phyloP scores from a whole-genome alignment of 2,797 vertebrate genomes.

The Tragelaphus eurycerus region DNA sequence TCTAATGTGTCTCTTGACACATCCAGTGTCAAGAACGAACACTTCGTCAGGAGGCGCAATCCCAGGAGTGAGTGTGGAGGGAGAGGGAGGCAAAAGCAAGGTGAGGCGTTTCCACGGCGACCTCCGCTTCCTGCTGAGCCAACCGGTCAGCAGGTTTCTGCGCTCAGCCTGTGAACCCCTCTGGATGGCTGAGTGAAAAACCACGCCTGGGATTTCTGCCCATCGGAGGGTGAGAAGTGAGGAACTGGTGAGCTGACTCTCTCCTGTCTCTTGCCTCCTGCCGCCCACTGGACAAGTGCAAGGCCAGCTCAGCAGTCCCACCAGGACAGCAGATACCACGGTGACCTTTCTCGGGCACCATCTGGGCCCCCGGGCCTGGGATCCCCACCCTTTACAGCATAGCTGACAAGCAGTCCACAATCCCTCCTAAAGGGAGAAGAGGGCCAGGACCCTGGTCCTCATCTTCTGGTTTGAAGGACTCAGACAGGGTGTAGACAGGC shows the following conservation, averaged over 20 bases:
- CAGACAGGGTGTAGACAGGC: neutral
- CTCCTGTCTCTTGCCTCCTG: neutral
- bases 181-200: neutral
- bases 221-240: neutral
- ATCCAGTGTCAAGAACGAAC: neutral
- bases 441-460: neutral
- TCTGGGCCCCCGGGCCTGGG: neutral
- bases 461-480: neutral
- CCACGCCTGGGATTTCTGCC: neutral
- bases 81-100: fast-evolving
- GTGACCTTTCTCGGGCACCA: neutral
- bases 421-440: neutral
- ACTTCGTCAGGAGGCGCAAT: fast-evolving
- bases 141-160: fast-evolving
- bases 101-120: fast-evolving
- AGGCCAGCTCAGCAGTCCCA: neutral
- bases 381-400: fast-evolving
- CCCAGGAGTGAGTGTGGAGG: fast-evolving
- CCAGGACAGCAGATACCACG: fast-evolving
- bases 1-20: neutral
- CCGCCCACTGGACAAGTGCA: fast-evolving
- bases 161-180: fast-evolving
- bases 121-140: fast-evolving
- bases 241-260: neutral
- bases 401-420: fast-evolving